A percentile compares a stretch with the other conserved stretches of the same genome.
Conservation (phyloP, 2,797 vertebrate species). For the Tauraco hartlaubi region DNA sequence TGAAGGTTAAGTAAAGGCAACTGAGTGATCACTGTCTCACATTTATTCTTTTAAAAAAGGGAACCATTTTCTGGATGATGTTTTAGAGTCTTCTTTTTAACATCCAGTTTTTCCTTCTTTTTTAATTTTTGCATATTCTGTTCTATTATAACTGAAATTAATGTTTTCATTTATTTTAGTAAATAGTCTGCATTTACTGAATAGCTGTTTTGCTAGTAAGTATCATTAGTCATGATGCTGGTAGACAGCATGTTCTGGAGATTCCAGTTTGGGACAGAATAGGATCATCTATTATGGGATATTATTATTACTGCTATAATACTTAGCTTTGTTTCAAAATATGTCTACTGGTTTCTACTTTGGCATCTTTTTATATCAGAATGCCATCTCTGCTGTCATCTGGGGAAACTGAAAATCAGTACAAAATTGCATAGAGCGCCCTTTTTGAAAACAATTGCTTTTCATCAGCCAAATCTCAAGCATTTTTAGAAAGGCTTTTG, state of each 20-base stretch:
- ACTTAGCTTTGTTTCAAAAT: background rate
- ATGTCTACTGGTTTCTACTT: background rate
- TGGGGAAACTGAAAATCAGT: background rate
- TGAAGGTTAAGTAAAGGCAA: background rate
- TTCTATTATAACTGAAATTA: background rate
- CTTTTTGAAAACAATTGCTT: background rate
- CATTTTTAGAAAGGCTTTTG: background rate
- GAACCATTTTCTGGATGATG: background rate
- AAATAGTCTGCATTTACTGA: background rate
- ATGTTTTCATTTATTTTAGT: background rate
- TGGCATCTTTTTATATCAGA: background rate
- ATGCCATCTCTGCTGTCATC: background rate
- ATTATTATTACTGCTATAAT: background rate
- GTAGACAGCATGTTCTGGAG: background rate
- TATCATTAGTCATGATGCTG: background rate
- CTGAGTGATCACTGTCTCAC: background rate
- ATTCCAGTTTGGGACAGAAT: background rate
- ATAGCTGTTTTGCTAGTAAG: background rate
- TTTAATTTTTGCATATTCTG: background rate
- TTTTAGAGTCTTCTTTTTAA: background rate
- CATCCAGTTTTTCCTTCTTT: background rate
- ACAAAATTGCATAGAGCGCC: background rate
- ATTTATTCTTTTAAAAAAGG: background rate
- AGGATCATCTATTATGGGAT: background rate
- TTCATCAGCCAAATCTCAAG: background rate